phyloP scores from a whole-genome alignment of 2,113 vertebrate genomes.

The Atrichornis clamosus region DNA sequence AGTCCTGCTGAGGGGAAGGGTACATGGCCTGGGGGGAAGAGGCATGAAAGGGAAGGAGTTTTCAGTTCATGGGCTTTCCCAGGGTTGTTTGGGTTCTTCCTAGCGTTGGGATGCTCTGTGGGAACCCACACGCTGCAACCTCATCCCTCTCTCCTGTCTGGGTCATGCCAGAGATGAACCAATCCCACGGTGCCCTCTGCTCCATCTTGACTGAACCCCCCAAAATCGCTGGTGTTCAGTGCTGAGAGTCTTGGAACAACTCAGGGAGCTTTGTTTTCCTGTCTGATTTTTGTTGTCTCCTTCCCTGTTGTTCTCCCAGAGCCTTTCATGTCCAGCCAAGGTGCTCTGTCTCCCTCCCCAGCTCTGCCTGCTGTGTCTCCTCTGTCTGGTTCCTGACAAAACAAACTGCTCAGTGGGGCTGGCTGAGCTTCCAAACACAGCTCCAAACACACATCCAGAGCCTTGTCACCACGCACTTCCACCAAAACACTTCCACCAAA shows the following conservation, averaged over 20 bases:
- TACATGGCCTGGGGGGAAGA: neutral
- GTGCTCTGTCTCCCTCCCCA: neutral
- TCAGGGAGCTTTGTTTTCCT: neutral
- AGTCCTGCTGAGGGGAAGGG: neutral
- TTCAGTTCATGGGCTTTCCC: neutral
- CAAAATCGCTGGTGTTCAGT: neutral
- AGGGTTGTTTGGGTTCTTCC: neutral
- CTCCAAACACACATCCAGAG: neutral
- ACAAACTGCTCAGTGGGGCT: neutral
- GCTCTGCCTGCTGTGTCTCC: neutral
- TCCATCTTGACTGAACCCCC: neutral
- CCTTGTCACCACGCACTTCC: neutral
- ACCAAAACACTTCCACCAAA: neutral
- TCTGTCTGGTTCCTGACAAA: neutral
- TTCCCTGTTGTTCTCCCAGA: neutral
- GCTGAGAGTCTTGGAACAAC: neutral
- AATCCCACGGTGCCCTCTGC: neutral
- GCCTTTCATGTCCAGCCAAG: neutral
- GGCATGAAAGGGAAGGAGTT: neutral
- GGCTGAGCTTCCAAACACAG: neutral
- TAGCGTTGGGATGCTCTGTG: fast-evolving
- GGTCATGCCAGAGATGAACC: neutral
- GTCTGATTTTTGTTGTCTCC: neutral
- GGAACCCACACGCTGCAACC: neutral
- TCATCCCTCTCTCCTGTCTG: neutral